phyloP scores from a whole-genome alignment of 2,888 invertebrate species.

The Chrysodeixis includens region DNA sequence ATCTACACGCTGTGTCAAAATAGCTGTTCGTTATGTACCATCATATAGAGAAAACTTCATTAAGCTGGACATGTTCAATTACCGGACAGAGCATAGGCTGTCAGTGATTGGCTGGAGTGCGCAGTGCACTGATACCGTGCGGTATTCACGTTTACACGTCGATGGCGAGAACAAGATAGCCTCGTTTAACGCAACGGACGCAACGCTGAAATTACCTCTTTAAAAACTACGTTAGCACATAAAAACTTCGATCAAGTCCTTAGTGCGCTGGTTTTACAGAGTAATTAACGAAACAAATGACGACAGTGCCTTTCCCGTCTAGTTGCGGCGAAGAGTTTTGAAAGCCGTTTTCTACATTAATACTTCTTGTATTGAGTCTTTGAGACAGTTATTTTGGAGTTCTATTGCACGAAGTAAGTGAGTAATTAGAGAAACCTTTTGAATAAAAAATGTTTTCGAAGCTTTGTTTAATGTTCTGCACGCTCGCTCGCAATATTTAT shows the following conservation, averaged over 20 bases:
- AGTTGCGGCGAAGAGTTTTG: not conserved
- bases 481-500: slow-evolving; percentile 67
- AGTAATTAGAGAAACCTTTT: too few species aligned
- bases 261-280: slow-evolving; percentile 38
- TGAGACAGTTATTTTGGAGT: not conserved
- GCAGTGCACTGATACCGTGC: slow-evolving; percentile 42
- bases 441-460: slow-evolving; percentile 48
- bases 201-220: slow-evolving; percentile 33
- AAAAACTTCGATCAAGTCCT: slow-evolving; percentile 46
- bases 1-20: not conserved
- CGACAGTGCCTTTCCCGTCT: slow-evolving; percentile 14
- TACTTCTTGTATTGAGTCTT: not conserved
- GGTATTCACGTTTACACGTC: slow-evolving; percentile 25
- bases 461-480: slow-evolving; percentile 72
- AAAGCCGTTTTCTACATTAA: not conserved
- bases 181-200: slow-evolving; percentile 16
- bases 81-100: slow-evolving; percentile 68
- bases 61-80: slow-evolving; percentile 84
- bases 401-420: not conserved
- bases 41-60: slow-evolving; percentile 77
- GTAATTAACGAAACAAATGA: slow-evolving; percentile 34
- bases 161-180: slow-evolving; percentile 27
- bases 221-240: slow-evolving; percentile 24
- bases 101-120: slow-evolving; percentile 60
- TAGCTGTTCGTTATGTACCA: slow-evolving; percentile 30